A percentile compares a stretch with the other conserved stretches of the same genome.
Conservation (phyloP, 2,888 invertebrate species). For the Heliconius sara region DNA sequence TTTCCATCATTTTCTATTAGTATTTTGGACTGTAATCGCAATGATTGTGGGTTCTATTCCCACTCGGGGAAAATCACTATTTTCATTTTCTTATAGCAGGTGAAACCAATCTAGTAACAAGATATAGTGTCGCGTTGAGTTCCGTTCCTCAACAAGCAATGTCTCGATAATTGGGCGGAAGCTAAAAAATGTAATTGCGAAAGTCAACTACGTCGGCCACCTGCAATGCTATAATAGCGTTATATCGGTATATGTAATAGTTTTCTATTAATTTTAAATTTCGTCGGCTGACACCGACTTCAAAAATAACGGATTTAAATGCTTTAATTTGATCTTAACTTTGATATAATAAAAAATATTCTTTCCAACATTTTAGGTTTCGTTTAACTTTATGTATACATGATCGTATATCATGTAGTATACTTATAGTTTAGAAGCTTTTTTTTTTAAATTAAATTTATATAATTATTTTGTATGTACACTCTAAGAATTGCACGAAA, state of each 20-base stretch:
- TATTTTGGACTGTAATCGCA: neutral
- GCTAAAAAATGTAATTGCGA: neutral
- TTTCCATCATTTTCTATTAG: too few relatives aligned
- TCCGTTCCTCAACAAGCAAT: neutral
- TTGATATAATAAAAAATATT: neutral
- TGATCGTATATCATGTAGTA: too few relatives aligned
- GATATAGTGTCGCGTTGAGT: neutral
- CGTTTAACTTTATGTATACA: neutral
- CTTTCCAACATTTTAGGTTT: neutral
- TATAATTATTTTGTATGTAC: neutral
- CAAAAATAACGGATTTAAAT: neutral
- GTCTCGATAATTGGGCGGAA: neutral
- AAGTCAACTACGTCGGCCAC: neutral
- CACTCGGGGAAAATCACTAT: neutral
- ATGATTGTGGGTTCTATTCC: neutral
- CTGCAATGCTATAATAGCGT: neutral
- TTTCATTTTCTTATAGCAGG: too few relatives aligned
- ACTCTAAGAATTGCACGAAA: too few relatives aligned
- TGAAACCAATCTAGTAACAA: neutral
- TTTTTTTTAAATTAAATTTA: neutral
- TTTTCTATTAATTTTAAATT: neutral
- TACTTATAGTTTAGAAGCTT: too few relatives aligned
- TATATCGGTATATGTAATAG: neutral
- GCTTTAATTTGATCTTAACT: neutral
- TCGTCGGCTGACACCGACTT: neutral